phyloP scores from a whole-genome alignment of 2,113 vertebrate genomes.

The Bos taurus region ARS-UCD2.0 NC_037332.1:67346501-67347000 shows the following conservation, averaged over 20 bases:
- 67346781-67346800: background rate
- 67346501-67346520: background rate
- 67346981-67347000: background rate
- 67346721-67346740: background rate
- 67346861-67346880: background rate
- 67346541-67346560: background rate
- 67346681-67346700: background rate
- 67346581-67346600: background rate
- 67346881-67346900: fast-evolving
- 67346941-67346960: background rate
- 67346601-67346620: background rate
- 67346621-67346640: background rate
- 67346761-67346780: background rate
- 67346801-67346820: background rate
- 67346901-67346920: background rate
- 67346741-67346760: background rate
- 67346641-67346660: background rate
- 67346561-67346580: background rate
- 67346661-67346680: background rate
- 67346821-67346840: background rate
- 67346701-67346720: background rate
- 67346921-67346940: background rate
- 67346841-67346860: background rate
- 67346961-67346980: background rate
- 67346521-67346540: background rate